These are phyloP conservation scores for Flabesymbios commensalis DNA, from an alignment of 2,888 invertebrate species.

Conservation along the genomic window DNA sequence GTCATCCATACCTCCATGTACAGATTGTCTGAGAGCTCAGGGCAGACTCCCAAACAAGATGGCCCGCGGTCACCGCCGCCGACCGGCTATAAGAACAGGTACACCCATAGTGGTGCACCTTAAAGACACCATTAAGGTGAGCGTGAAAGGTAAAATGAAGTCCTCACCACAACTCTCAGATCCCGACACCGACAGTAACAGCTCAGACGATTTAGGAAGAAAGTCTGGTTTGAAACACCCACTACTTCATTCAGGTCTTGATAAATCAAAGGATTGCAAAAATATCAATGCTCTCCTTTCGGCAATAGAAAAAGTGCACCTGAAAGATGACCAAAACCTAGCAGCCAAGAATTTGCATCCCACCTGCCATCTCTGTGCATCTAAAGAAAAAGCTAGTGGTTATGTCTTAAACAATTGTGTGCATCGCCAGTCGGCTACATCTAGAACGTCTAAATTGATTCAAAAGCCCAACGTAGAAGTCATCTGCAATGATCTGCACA, in stretches of 20 bases:
- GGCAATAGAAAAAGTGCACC: slow-evolving; percentile 53
- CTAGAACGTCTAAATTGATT: background rate
- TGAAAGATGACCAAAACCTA: slow-evolving; percentile 37
- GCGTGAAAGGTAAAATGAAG: slow-evolving; percentile 9
- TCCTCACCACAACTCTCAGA: slow-evolving; percentile 8
- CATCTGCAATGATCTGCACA: slow-evolving; percentile 54
- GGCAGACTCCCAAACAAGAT: too few relatives aligned
- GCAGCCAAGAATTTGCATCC: background rate
- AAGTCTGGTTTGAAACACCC: too few relatives aligned
- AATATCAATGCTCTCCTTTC: slow-evolving; percentile 56
- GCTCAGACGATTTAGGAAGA: background rate
- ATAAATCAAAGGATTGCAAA: slow-evolving; percentile 39
- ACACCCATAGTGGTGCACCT: slow-evolving; percentile 30
- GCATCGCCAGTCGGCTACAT: background rate
- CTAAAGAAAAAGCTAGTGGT: background rate
- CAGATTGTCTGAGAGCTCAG: too few relatives aligned
- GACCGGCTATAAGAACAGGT: too few relatives aligned
- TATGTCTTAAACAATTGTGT: background rate
- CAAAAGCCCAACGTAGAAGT: slow-evolving; percentile 55
- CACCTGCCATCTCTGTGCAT: background rate
- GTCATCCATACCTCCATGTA: too few relatives aligned
- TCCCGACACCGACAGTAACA: slow-evolving; percentile 15
- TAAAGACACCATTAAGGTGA: slow-evolving; percentile 28
- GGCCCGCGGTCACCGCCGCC: too few relatives aligned
- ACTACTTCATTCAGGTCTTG: too few relatives aligned